These are phyloP conservation scores for Drosophila differens DNA, from an alignment of 2,888 invertebrate genomes.

Conservation along the genomic window DNA sequence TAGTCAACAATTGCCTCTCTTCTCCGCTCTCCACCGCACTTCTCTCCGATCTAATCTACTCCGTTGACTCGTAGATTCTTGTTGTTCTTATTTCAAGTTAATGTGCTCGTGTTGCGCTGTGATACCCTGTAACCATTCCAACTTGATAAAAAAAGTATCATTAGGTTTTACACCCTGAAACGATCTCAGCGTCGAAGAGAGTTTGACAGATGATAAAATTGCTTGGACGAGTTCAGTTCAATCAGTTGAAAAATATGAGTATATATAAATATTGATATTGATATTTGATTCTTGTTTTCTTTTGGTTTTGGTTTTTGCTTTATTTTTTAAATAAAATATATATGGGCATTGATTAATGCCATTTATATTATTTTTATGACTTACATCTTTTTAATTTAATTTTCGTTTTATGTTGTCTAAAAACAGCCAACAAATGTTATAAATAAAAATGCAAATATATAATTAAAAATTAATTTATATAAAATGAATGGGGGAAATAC, in stretches of 20 bases:
- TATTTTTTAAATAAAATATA: not conserved
- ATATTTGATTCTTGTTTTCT: not conserved
- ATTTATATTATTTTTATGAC: not conserved
- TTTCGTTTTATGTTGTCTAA: not conserved
- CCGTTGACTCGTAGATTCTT: slow-evolving; percentile 32
- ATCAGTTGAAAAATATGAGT: not conserved
- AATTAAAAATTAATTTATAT: not conserved
- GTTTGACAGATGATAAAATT: not conserved
- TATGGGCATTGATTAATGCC: not conserved
- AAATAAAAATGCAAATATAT: not conserved
- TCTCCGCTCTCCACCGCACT: slow-evolving; percentile 12
- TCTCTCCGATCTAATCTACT: slow-evolving; percentile 2
- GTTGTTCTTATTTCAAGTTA: slow-evolving; percentile 77
- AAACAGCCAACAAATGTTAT: not conserved
- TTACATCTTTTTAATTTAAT: not conserved
- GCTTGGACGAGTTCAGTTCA: not conserved
- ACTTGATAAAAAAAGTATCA: not conserved
- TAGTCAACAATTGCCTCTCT: slow-evolving; percentile 16
- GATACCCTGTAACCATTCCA: slow-evolving; percentile 7
- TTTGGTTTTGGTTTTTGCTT: not conserved
- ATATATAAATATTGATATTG: not conserved
- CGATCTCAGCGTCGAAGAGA: no score
- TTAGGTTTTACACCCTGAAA: not conserved
- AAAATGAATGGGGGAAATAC: not conserved
- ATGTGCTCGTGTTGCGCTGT: slow-evolving; percentile 65